Base-by-base conservation (phyloP, 2,888 invertebrate genomes). In the Synanthedon tipuliformis region DNA sequence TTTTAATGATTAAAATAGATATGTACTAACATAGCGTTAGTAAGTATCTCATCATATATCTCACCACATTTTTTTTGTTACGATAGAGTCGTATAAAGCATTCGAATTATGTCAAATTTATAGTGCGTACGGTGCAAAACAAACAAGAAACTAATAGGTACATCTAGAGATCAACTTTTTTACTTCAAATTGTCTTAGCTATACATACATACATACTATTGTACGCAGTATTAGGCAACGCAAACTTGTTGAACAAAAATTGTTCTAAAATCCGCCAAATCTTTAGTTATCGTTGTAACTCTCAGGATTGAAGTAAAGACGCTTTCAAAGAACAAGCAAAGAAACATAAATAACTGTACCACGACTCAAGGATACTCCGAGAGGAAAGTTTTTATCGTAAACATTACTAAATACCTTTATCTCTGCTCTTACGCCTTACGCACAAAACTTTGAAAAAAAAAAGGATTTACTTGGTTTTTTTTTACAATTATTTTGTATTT, bases 311-410 rank as follows among this genome's bases (percentile, higher is more conserved):
- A 67, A 71, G 68, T 69, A 60, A 52, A 50, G 50, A 50, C 34
- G 53, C 50, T 53, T 50, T 56, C 54, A 41, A 52, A 41, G 51
- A 54, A 56, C 52, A 52, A 54, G 59, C 53, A 62, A 70, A 68
- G 68, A 60, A 70, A 70, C 70, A 69, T 74, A 73, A 74, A 74
- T 73, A 73, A 71, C 65, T 57, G 59, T 59, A 59, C 60, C 58
- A 51, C 52, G 65, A 56, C 60, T 68, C 61, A 63, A 73, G 63
- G 65, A 48, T 52, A 49, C 52, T 52, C 48, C 41, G 64, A 65
- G 67, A 59, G 58, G 54, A 58, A 74, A 70, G 58, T 72, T 74
- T 71, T 70, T 73, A 73, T 74, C 72, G 66, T 66, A 66, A 70
- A 68, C 69, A 69, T 62, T 60, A 56, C 59, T 68, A 66, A 64